Conservation (phyloP, 2,113 vertebrate genomes). For the Eurystomus gularis region DNA sequence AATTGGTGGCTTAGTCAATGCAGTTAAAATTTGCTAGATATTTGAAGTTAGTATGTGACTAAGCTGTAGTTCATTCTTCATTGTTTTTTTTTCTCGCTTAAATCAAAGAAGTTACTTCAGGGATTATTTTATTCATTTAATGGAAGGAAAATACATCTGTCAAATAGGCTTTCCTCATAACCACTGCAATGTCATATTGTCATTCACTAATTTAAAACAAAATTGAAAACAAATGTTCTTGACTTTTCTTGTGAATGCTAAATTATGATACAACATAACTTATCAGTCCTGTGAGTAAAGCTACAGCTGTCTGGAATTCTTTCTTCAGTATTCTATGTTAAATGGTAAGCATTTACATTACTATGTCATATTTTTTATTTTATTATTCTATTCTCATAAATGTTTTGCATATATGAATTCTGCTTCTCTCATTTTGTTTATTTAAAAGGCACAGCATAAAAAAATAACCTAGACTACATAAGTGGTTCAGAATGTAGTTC, state of each 20-base stretch:
- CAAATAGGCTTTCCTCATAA: neutral
- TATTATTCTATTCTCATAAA: neutral
- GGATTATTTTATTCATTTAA: neutral
- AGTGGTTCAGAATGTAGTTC: constrained; percentile 29
- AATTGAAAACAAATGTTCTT: constrained; percentile 41
- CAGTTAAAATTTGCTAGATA: neutral
- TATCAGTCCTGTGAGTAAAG: constrained; percentile 16
- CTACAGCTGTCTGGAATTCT: constrained; percentile 35
- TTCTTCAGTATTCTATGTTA: constrained; percentile 39
- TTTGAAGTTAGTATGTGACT: neutral
- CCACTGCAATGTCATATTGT: neutral
- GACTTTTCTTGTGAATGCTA: neutral
- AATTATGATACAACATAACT: neutral
- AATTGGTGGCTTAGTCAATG: neutral
- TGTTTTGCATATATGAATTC: neutral
- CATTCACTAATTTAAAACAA: constrained; percentile 19
- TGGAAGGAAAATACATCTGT: neutral
- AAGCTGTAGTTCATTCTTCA: neutral
- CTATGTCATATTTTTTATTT: neutral
- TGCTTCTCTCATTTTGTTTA: constrained; percentile 14
- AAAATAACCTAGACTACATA: constrained; percentile 10
- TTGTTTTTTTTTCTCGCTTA: neutral
- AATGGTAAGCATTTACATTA: neutral
- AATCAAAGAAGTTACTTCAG: neutral
- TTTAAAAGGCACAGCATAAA: neutral